Base-by-base conservation (phyloP, 2,113 vertebrate species). In the Eidolon helvum region DNA sequence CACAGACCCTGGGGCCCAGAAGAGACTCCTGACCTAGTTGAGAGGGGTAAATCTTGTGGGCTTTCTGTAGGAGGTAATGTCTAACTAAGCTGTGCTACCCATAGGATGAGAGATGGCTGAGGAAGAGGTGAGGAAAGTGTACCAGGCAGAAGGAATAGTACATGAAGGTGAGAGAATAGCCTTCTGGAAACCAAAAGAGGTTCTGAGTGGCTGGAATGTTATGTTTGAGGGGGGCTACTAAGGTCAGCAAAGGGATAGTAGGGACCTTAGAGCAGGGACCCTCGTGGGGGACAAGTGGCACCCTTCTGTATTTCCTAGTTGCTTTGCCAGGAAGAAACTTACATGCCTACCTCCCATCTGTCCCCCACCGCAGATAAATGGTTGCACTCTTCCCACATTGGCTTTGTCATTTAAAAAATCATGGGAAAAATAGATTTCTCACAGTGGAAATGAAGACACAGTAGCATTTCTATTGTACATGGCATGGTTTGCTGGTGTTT, bases 281-380 rank as follows among this genome's bases (percentile, higher is more conserved):
- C 1, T 30, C 4, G 1, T 24, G 45, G 72, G 35, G 30, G 63
- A 40, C 28, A n/a, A 45, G 35, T 9, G 28, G 14, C 16, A n/a
- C 18, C 63, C 43, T 75, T 55, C 48, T n/a, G 2, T 16, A 12
- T 55, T 63, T 65, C 28, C 88, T 91, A 3, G 33, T n/a, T 2
- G 35, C 11, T 63, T 55, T 69, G 35, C 61, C 55, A 63, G n/a
- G 59, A 57, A 48, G 69, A 33, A 77, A 33, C 40, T 59, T 50
- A 43, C 43, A 21, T 74, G 14, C 30, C 55, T 2, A 0, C n/a
- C 50, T 33, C 14, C 10, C 3, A 10, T 26, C n/a, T 53, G 16
- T 10, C 15, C 57, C 59, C 53, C 5, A 7, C 33, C 69, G 50
- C 50, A 28, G 63, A 21, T 28, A 45, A 15, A 0, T 16, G 43